These are phyloP conservation scores for Clarias magur DNA, from an alignment of 2,113 vertebrate genomes.

Conservation along the genomic window DNA sequence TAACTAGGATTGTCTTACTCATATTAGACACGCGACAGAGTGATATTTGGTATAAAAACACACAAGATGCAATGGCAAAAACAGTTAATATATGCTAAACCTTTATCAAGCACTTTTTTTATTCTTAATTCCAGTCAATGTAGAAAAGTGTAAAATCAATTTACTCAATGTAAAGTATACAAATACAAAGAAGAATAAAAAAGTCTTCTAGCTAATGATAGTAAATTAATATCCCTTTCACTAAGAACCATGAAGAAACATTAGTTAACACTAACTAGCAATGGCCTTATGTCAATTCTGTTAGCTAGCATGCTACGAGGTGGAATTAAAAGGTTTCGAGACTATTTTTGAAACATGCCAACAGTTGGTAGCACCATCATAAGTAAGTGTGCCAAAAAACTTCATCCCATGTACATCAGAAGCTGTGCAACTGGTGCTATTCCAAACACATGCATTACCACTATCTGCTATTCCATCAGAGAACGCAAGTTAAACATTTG, in stretches of 20 bases:
- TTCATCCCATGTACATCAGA: no score
- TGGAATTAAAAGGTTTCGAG: no score
- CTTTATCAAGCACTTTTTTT: not conserved
- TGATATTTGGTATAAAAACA: not conserved
- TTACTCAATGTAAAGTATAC: not conserved
- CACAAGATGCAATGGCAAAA: not conserved
- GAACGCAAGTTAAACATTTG: no score
- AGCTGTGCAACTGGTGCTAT: no score
- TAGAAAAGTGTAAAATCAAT: not conserved
- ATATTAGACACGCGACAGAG: constrained; percentile 36
- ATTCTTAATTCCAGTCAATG: no score
- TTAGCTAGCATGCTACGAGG: not conserved
- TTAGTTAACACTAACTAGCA: not conserved
- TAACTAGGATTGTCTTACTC: constrained; percentile 39
- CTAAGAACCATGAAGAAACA: not conserved
- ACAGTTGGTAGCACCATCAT: no score
- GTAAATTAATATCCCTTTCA: not conserved
- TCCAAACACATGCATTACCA: no score
- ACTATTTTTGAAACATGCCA: no score
- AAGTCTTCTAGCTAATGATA: not conserved
- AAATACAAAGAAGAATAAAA: not conserved
- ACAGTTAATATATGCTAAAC: not conserved
- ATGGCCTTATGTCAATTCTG: not conserved
- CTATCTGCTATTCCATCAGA: no score
- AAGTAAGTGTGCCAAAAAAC: no score